Percentiles rank a stretch among this genome's conserved stretches.
phyloP scores from a whole-genome alignment of 2,888 invertebrate species.

The Erpobdella octoculata region DNA sequence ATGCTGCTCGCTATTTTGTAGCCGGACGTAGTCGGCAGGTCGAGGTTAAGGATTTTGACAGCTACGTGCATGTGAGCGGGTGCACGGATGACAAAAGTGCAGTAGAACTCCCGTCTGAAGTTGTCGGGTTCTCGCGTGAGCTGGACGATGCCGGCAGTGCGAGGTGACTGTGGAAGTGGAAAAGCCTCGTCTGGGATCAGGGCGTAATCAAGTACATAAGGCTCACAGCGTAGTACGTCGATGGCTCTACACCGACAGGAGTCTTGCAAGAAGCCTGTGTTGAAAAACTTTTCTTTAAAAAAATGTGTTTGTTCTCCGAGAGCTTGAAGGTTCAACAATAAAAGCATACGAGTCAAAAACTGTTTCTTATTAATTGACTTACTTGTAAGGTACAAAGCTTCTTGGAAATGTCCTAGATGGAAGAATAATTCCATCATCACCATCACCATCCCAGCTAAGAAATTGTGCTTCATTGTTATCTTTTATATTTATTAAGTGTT shows the following conservation, averaged over 20 bases:
- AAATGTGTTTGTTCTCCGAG: too few species aligned
- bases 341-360: too few species aligned
- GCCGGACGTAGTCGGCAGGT: background rate
- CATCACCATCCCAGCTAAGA: background rate
- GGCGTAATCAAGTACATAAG: background rate
- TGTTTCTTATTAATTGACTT: too few species aligned
- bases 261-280: background rate
- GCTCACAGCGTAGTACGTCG: background rate
- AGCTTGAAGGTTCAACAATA: too few species aligned
- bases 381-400: too few species aligned
- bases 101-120: constrained; percentile 1
- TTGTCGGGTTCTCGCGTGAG: constrained; percentile 7
- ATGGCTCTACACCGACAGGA: background rate
- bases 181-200: background rate
- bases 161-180: background rate
- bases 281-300: too few species aligned
- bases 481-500: background rate
- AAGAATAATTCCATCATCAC: too few species aligned
- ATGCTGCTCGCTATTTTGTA: background rate
- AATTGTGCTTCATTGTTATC: background rate
- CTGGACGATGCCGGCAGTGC: constrained; percentile 4
- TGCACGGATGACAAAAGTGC: constrained; percentile 4
- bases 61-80: background rate
- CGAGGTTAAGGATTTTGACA: background rate
- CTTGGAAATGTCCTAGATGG: too few species aligned